Percentiles rank a stretch among this genome's conserved stretches.
Conservation (phyloP, 2,797 vertebrate species). For the Falco rusticolus region DNA sequence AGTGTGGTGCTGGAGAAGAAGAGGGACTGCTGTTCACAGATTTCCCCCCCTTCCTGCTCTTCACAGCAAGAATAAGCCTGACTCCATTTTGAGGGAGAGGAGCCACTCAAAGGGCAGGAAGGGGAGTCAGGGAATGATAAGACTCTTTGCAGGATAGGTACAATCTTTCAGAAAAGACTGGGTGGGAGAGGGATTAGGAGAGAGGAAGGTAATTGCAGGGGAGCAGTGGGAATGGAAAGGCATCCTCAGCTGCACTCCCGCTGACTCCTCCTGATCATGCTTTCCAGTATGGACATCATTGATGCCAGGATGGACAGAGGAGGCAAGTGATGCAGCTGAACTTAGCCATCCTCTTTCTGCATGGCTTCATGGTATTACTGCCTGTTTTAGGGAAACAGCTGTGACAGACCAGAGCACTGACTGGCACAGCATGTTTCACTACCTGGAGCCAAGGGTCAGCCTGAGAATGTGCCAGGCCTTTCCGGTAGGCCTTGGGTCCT, state of each 20-base stretch:
- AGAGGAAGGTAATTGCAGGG: background rate
- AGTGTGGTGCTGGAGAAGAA: background rate
- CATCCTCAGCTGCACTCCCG: background rate
- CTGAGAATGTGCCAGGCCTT: background rate
- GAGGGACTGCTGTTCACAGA: background rate
- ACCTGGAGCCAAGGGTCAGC: background rate
- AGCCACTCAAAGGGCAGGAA: background rate
- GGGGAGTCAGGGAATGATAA: background rate
- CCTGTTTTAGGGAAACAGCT: background rate
- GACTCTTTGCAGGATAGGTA: background rate
- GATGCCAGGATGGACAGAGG: background rate
- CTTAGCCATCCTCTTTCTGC: background rate
- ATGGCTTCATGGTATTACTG: background rate
- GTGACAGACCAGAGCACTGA: background rate
- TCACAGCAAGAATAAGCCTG: background rate
- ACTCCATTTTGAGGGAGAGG: background rate
- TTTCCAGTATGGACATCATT: background rate
- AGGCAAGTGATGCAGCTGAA: background rate
- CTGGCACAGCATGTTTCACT: background rate
- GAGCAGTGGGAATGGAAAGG: background rate
- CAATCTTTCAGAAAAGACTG: background rate
- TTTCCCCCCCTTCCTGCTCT: background rate
- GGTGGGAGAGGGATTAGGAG: background rate
- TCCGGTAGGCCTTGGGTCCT: background rate
- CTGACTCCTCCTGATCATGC: background rate